phyloP scores from a whole-genome alignment of 2,113 vertebrate genomes.

The Lepisosteus oculatus region DNA sequence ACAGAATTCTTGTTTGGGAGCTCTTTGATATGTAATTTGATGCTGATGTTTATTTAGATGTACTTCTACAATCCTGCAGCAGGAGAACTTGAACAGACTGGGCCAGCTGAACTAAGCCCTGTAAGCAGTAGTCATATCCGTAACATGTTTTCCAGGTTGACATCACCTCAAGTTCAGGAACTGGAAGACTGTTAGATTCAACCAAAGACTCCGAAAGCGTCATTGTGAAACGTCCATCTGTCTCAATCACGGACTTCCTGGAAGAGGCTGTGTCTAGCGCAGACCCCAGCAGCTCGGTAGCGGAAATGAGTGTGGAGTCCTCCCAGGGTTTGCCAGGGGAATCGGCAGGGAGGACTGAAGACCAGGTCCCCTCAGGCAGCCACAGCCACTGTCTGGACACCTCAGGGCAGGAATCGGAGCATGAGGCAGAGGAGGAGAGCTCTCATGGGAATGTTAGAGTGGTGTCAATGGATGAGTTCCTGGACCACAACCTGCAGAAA shows the following conservation, averaged over 20 bases:
- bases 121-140: too few species aligned
- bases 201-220: slow-evolving; percentile 52
- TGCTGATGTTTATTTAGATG: too few species aligned
- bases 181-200: slow-evolving; percentile 31
- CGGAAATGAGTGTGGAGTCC: background rate
- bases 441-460: slow-evolving; percentile 52
- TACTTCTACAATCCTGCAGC: too few species aligned
- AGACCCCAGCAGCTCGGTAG: background rate
- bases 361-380: slow-evolving; percentile 14
- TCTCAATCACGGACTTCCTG: slow-evolving; percentile 64
- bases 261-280: slow-evolving; percentile 40
- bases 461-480: slow-evolving; percentile 70
- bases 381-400: slow-evolving; percentile 30
- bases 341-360: slow-evolving; percentile 22
- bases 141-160: too few species aligned
- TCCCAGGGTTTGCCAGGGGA: background rate
- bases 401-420: slow-evolving; percentile 57
- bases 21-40: too few species aligned
- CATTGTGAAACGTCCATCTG: slow-evolving; percentile 47
- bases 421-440: slow-evolving; percentile 53
- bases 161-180: too few species aligned
- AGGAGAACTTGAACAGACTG: too few species aligned
- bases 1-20: too few species aligned
- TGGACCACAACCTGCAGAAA: slow-evolving; percentile 29
- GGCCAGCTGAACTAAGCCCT: too few species aligned